phyloP scores from a whole-genome alignment of 2,113 vertebrate species.

The Todiramphus saurophagus region DNA sequence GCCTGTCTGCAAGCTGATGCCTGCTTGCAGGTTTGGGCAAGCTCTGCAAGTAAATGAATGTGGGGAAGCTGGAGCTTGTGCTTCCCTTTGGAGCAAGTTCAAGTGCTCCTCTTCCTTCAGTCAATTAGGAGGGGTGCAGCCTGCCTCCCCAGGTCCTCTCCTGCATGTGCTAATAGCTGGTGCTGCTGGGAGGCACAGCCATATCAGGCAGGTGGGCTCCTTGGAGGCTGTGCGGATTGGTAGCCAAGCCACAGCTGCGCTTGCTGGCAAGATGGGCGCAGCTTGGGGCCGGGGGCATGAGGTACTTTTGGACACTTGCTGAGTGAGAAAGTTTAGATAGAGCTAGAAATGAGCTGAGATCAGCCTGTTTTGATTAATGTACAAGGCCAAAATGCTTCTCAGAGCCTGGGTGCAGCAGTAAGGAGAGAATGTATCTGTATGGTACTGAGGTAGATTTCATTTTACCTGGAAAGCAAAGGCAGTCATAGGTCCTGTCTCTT shows the following conservation, averaged over 20 bases:
- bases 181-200: slow-evolving; percentile 24
- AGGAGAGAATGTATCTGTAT: neutral
- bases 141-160: neutral
- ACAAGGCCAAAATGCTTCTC: neutral
- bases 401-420: neutral
- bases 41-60: neutral
- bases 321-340: neutral
- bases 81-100: slow-evolving; percentile 47
- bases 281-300: neutral
- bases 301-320: neutral
- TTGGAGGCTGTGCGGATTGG: neutral
- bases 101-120: slow-evolving; percentile 28
- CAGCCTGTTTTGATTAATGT: neutral
- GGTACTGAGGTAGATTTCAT: neutral
- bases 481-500: neutral
- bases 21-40: slow-evolving; percentile 49
- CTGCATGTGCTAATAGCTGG: neutral
- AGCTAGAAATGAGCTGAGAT: slow-evolving; percentile 1
- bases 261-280: neutral
- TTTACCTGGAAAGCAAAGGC: neutral
- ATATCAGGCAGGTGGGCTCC: neutral
- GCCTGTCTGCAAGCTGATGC: neutral
- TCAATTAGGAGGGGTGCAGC: neutral
- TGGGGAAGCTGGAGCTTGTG: slow-evolving; percentile 21
- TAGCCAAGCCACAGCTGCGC: neutral